phyloP scores from a whole-genome alignment of 53 echinoderm and acorn worm genomes.

The Echinometra lucunter region DNA sequence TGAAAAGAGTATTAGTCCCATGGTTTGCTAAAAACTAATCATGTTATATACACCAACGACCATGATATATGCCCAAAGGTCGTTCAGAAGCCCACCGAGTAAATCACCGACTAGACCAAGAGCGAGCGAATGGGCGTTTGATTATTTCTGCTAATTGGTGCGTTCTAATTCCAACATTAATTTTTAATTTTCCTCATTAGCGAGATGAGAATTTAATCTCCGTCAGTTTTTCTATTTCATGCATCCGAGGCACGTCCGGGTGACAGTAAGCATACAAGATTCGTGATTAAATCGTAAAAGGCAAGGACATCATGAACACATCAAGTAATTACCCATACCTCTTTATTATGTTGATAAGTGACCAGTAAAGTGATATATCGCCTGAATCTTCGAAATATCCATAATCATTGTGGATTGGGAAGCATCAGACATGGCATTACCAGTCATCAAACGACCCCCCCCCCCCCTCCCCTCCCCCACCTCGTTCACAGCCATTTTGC shows the following conservation, averaged over 20 bases:
- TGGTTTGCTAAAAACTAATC: neutral
- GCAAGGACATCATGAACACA: neutral
- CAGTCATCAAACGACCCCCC: neutral
- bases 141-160: conserved; percentile 57
- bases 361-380: conserved; percentile 11
- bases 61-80: neutral
- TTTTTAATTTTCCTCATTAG: conserved; percentile 62
- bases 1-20: neutral
- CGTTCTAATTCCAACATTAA: conserved; percentile 54
- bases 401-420: neutral
- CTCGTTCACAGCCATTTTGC: neutral
- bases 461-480: neutral
- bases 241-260: neutral
- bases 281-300: conserved; percentile 50
- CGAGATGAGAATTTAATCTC: conserved; percentile 58
- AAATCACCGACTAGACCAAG: conserved; percentile 8
- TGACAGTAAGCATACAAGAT: neutral
- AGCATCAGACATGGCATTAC: neutral
- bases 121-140: neutral
- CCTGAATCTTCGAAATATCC: no score
- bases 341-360: conserved; percentile 42
- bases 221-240: conserved; percentile 48
- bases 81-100: neutral
- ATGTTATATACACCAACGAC: neutral
- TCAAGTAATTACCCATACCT: conserved; percentile 33